Conservation (phyloP, 2,113 vertebrate species). For the Poeciliopsis occidentalis region DNA sequence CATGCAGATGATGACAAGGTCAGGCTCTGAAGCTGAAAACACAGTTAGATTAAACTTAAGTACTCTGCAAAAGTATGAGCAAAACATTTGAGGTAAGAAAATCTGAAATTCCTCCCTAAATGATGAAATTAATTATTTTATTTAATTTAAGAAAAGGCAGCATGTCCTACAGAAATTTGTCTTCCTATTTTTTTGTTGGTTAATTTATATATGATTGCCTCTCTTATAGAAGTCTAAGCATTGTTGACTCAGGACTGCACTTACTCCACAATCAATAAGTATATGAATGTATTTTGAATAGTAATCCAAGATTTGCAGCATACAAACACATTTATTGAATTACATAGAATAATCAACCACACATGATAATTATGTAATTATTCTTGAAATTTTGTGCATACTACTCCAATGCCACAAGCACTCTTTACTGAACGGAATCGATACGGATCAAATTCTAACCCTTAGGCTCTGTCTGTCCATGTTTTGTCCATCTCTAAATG, state of each 20-base stretch:
- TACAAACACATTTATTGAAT: slow-evolving; percentile 24
- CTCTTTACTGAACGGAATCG: slow-evolving; percentile 40
- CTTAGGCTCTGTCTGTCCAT: slow-evolving; percentile 50
- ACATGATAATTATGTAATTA: slow-evolving; percentile 8
- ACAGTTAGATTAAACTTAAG: slow-evolving; percentile 23
- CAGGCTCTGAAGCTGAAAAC: slow-evolving; percentile 50
- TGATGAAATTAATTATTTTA: slow-evolving; percentile 29
- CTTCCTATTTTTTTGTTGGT: neutral
- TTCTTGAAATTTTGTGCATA: slow-evolving; percentile 27
- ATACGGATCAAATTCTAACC: slow-evolving; percentile 59
- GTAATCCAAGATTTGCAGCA: slow-evolving; percentile 14
- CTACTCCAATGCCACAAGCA: slow-evolving; percentile 21
- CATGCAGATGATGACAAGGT: slow-evolving; percentile 16
- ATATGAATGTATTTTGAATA: slow-evolving; percentile 9
- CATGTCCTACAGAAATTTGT: slow-evolving; percentile 44
- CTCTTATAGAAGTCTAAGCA: slow-evolving; percentile 7
- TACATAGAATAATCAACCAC: slow-evolving; percentile 8
- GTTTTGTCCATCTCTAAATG: slow-evolving; percentile 26
- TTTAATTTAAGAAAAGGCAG: slow-evolving; percentile 27
- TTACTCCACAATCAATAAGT: neutral
- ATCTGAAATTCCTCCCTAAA: slow-evolving; percentile 38
- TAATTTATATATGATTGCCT: slow-evolving; percentile 6
- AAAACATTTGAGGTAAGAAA: slow-evolving; percentile 45
- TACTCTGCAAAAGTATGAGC: slow-evolving; percentile 7
- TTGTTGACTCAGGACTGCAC: slow-evolving; percentile 7